A percentile compares a stretch with the other conserved stretches of the same genome.
phyloP scores from a whole-genome alignment of 2,797 vertebrate species.

The Myotis vivesi region DNA sequence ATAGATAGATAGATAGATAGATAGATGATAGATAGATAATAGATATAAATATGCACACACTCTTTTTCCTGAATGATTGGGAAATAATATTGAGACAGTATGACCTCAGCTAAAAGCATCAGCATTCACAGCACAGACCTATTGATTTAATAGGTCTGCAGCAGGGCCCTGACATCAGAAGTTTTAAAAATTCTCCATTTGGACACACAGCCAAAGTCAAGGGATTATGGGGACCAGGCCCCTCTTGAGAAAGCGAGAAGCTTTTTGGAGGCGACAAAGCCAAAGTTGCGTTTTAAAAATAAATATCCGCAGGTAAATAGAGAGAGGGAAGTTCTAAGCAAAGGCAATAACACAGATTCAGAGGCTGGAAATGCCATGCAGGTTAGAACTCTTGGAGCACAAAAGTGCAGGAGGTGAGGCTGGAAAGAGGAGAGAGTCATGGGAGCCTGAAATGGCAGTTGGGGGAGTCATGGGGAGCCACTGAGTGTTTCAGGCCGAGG shows the following conservation, averaged over 20 bases:
- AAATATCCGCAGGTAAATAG: not conserved
- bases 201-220: not conserved
- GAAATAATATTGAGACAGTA: not conserved
- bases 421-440: not conserved
- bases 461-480: not conserved
- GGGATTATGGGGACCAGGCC: not conserved
- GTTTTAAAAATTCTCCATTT: conserved; percentile 10
- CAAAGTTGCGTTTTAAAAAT: not conserved
- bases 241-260: not conserved
- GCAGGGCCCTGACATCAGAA: not conserved
- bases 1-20: not conserved
- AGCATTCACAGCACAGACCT: not conserved
- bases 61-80: not conserved
- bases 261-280: not conserved
- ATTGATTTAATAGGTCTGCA: conserved; percentile 20
- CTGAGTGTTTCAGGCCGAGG: not conserved
- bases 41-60: not conserved
- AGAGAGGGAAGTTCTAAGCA: not conserved
- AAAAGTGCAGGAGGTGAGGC: not conserved
- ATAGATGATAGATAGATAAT: not conserved
- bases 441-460: not conserved
- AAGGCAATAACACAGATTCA: not conserved
- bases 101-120: not conserved
- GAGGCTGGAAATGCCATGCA: not conserved
- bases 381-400: not conserved